A percentile compares a stretch with the other conserved stretches of the same genome.
These are phyloP conservation scores for Cavia aperea DNA, from an alignment of 2,113 vertebrate genomes.

Conservation along the genomic window DNA sequence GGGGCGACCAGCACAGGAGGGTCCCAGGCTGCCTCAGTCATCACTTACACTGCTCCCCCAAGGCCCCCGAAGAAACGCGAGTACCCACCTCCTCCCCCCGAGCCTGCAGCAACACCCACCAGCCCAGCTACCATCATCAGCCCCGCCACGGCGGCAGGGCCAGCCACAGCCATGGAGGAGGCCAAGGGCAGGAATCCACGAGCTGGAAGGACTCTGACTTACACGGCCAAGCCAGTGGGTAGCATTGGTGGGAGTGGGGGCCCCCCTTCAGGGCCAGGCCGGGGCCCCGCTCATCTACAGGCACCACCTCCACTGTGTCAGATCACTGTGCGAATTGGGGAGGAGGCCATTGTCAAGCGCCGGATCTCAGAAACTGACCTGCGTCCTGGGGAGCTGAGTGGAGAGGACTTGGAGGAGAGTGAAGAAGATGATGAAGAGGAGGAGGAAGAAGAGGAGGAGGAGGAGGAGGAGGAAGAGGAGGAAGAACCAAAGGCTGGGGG, in stretches of 20 bases:
- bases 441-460: slow-evolving; percentile 67
- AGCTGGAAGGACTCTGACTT: slow-evolving; percentile 78
- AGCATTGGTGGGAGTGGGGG: slow-evolving; percentile 76
- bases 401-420: slow-evolving; percentile 74
- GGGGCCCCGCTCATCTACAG: slow-evolving; percentile 71
- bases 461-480: slow-evolving; percentile 79
- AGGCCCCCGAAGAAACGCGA: slow-evolving; percentile 68
- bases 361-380: slow-evolving; percentile 92
- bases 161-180: slow-evolving; percentile 57
- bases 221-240: slow-evolving; percentile 79
- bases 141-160: slow-evolving; percentile 55
- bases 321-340: slow-evolving; percentile 92
- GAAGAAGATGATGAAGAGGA: slow-evolving; percentile 72
- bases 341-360: slow-evolving; percentile 90
- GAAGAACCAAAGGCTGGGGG: slow-evolving; percentile 81
- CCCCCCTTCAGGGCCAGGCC: slow-evolving; percentile 68
- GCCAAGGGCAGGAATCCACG: slow-evolving; percentile 73
- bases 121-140: slow-evolving; percentile 27
- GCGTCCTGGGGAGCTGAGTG: slow-evolving; percentile 77
- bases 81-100: slow-evolving; percentile 55
- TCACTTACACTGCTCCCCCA: slow-evolving; percentile 73
- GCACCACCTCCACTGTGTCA: slow-evolving; percentile 84
- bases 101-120: slow-evolving; percentile 58
- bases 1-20: slow-evolving; percentile 59
- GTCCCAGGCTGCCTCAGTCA: slow-evolving; percentile 75